Base-by-base conservation (phyloP, 2,797 vertebrate genomes). In the Sebastes oblongus region DNA sequence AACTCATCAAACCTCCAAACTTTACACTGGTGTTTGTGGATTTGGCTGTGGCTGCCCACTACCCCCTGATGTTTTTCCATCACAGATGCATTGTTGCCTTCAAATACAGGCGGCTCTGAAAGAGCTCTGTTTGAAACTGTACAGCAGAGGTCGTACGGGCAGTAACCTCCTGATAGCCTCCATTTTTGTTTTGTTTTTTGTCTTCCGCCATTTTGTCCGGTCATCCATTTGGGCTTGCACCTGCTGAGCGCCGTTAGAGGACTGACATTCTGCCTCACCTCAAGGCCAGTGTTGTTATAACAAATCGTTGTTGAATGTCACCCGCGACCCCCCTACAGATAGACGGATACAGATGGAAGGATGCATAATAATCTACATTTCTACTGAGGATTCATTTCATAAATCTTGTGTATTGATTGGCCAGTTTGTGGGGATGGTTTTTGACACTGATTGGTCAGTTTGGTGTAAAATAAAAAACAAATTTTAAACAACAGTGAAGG, bases 41-140 rank as follows among this genome's bases (percentile, higher is more conserved):
- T 73, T 50, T 78, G 46, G 13, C 27, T 29, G 13, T 29, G 6
- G 42, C 52, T 64, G 42, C 20, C 32, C 10, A 14, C 42, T 8
- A 55, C 83, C 86, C 84, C 89, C 85, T 56, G 86, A 72, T 83
- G 88, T 72, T 91, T 92, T 91, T 70, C 83, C 81, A 91, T 90
- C 83, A 85, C 72, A 18, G 76, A 32, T 34, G 76, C 77, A 89
- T 89, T 88, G 84, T 87, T 75, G 77, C 39, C 68, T 84, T 82
- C 66, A 85, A 83, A 88, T 36, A 67, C 42, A 73, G 54, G 42
- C 60, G 16, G 25, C 39, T 67, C 50, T 74, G 54, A 81, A 67
- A 81, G n/a, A 20, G 14, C 8, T 85, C 22, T 76, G 36, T 85
- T 83, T 74, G 67, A 72, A 85, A 66, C 74, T n/a, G 46, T 64